Base-by-base conservation (phyloP, 2,888 invertebrate genomes). In the Matsumyia berberina region DNA sequence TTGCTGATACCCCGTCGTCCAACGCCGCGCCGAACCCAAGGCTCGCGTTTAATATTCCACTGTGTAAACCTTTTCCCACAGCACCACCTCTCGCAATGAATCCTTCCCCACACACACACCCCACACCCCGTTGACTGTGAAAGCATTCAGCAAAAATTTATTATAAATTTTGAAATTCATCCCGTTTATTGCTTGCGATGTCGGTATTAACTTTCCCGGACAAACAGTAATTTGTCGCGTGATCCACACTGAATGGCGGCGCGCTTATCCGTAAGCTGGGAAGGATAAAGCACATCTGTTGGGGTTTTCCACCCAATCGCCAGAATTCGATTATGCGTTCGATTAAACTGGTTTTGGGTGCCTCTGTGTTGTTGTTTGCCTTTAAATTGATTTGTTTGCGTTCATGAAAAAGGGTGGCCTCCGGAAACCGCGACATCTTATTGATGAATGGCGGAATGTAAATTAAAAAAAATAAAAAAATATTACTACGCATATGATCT, bases 201-300 rank as follows among this genome's bases (percentile, higher is more conserved):
- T 33, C 70, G 76, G 81, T 81, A 81, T 81, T 76, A 81, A 64
- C 76, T 76, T 70, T 76, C 81, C 72, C 53, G 19, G 70, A 64
- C 76, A 81, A 81, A 81, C 76, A 81, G 57, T 58, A 81, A 81
- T 81, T 81, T 81, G 81, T 81, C 81, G 81, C 69, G 35, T 33
- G 42, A 76, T 81, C 51, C 53, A 53, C 37, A 60, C 19, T 29
- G 31, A 67, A 39, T 39, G 15, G 24, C 15, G 33, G 58, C 7
- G 19, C 9, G 29, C 5, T 11, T 15, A 66, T 19, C 24, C 15
- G 24, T n/a, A 17, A 12, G 11, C 44, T 60, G 37, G 5, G 42
- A 69, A 39, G 69, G 76, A 67, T 49, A 33, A 55, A 62, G 44
- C 62, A 76, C 57, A 70, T 76, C 67, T 57, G 69, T 46, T 51